A percentile compares a stretch with the other conserved stretches of the same genome.
Conservation (phyloP, 2,888 invertebrate genomes). For the Lypha dubia region DNA sequence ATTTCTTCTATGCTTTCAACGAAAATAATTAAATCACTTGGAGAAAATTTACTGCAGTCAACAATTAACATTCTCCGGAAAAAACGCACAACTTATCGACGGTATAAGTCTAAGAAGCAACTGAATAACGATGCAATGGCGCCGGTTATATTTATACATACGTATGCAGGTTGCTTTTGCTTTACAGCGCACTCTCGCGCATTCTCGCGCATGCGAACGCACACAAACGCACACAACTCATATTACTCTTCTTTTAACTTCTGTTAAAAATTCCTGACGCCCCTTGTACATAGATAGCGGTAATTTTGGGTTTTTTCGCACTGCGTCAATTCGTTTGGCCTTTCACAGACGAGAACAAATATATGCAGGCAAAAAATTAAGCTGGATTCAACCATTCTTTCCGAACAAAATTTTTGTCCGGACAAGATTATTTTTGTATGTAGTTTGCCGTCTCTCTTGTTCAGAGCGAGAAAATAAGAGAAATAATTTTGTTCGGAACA, state of each 20-base stretch:
- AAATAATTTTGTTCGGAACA: too few relatives aligned
- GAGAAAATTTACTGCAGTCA: slow-evolving; percentile 42
- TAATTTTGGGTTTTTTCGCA: neutral
- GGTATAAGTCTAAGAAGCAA: neutral
- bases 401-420: too few relatives aligned
- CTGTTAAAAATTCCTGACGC: too few relatives aligned
- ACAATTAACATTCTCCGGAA: slow-evolving; percentile 21
- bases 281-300: too few relatives aligned
- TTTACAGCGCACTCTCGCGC: neutral
- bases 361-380: too few relatives aligned
- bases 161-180: slow-evolving; percentile 11
- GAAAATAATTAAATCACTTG: slow-evolving; percentile 43
- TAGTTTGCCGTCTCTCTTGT: too few relatives aligned
- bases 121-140: neutral
- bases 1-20: slow-evolving; percentile 59
- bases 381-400: too few relatives aligned
- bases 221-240: too few relatives aligned
- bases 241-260: neutral
- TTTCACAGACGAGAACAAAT: too few relatives aligned
- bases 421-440: too few relatives aligned
- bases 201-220: too few relatives aligned
- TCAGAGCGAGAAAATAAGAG: too few relatives aligned
- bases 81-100: slow-evolving; percentile 14
- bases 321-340: neutral
- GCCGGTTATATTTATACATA: slow-evolving; percentile 15